Conservation (phyloP, 2,797 vertebrate species). For the Sylvia borin region DNA sequence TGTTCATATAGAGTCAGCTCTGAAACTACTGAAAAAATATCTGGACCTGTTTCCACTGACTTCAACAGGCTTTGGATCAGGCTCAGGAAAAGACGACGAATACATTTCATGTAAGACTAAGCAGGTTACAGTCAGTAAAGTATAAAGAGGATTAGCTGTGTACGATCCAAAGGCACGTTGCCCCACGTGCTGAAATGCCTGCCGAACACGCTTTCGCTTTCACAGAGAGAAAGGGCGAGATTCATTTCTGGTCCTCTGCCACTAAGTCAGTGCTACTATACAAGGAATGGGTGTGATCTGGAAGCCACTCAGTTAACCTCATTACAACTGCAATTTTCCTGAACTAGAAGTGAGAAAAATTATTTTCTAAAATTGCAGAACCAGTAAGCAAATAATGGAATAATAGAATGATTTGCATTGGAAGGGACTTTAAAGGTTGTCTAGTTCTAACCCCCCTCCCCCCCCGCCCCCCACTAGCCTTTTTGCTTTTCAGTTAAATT, state of each 20-base stretch:
- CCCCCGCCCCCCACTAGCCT: rapidly evolving
- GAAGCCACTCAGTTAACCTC: background rate
- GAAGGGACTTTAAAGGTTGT: background rate
- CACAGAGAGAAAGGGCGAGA: background rate
- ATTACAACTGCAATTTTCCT: background rate
- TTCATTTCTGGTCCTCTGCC: background rate
- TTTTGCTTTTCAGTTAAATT: background rate
- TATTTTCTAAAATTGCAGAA: background rate
- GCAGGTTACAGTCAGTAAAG: constrained; percentile 44
- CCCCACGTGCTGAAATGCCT: background rate
- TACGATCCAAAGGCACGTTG: background rate
- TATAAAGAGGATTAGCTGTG: constrained; percentile 50
- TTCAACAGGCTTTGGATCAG: constrained; percentile 26
- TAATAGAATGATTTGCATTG: background rate
- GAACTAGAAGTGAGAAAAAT: background rate
- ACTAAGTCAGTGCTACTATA: background rate
- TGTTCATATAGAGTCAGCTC: background rate
- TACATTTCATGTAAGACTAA: constrained; percentile 39
- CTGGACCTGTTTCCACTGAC: constrained; percentile 10
- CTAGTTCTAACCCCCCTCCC: background rate
- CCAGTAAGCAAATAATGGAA: background rate
- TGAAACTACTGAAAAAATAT: background rate
- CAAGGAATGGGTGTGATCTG: background rate
- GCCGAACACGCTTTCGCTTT: background rate
- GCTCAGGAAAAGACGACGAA: background rate